Evolutionary conservation across 2,113 vertebrate species (phyloP), one percentile per base, ranked within the genome.

Genomic region (Cephalopholis sonnerati): DNA sequence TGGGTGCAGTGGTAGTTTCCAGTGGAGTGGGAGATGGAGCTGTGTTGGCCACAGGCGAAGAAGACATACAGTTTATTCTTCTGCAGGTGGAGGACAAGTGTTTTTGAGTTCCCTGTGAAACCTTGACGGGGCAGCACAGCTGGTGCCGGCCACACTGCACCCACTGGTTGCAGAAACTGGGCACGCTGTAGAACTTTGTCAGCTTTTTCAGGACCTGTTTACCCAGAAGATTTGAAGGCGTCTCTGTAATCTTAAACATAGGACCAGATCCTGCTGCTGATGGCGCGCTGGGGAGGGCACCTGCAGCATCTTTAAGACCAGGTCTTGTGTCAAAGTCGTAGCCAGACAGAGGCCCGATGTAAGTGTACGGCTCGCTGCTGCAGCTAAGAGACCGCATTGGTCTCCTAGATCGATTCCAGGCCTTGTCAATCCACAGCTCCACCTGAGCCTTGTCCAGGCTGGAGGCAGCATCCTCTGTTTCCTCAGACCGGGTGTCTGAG

Each of bases 101-200:
- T 62, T 92, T 93, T 15, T 90, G 89, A 69, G 82, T 36, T 0
- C 70, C 65, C 44, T 91, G 94, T 25, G 95, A 92, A 27, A 95
- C 95, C 86, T 95, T 96, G 71, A 97, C 76, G 17, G 97, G 96
- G 82, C 97, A 97, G 87, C 96, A 98, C 24, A 97, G 95, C 87
- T 97, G 93, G 83, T 96, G 96, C 46, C 96, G 93, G 48, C 96
- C 94, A 66, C 97, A 97, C 67, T 97, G 97, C 48, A 96, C 91
- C 89, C 93, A 96, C 72, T 95, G 96, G 57, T 98, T 97, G 0
- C 96, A 95, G 82, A 99, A 98, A 90, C 95, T 97, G 18, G 97
- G 97, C 18, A 98, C 96, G 0, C 97, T 98, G 91, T 97, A 96
- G 89, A 98, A 97, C 91, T 98, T 99, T 75, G 97, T 97, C 4